A percentile compares a stretch with the other conserved stretches of the same genome.
Evolutionary conservation across 1,140 invertebrate genomes (phyloP).

Genomic region (Drosophila persimilis): DNA sequence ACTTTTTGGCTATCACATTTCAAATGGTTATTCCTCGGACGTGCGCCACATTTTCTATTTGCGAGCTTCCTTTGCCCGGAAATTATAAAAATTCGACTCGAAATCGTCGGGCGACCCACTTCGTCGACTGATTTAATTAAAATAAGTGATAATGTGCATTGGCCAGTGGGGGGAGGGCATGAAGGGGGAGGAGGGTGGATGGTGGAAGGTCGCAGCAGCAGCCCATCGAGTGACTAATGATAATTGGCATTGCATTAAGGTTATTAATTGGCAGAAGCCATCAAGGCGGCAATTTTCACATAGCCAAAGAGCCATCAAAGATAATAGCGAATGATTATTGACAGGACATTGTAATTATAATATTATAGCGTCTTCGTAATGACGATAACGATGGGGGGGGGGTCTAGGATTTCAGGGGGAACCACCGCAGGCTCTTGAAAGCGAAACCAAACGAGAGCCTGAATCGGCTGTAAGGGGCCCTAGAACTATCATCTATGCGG

Average conservation of each 20-base stretch:
- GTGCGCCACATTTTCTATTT: conserved; percentile 54
- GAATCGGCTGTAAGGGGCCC: no score
- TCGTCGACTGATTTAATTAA: conserved; percentile 65
- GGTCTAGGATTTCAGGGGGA: no score
- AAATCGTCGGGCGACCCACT: conserved; percentile 32
- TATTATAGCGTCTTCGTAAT: conserved; percentile 35
- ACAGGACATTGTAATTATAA: conserved; percentile 58
- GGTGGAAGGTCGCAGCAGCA: conserved; percentile 1
- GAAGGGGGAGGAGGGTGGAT: neutral
- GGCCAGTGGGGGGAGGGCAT: neutral
- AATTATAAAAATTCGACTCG: conserved; percentile 60
- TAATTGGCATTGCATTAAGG: conserved; percentile 79
- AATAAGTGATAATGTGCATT: conserved; percentile 65
- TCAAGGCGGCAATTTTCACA: conserved; percentile 42
- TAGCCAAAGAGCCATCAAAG: conserved; percentile 46
- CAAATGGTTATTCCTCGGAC: conserved; percentile 51
- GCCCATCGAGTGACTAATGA: conserved; percentile 61
- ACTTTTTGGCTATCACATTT: conserved; percentile 60
- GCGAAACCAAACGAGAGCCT: no score
- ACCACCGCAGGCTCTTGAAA: no score
- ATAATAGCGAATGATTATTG: conserved; percentile 50
- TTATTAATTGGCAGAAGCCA: conserved; percentile 65
- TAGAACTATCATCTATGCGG: no score
- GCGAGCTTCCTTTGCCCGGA: conserved; percentile 67
- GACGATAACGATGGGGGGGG: conserved; percentile 1